Evolutionary conservation across 2,888 invertebrate species (phyloP).

Genomic region (Ceriagrion tenellum): DNA sequence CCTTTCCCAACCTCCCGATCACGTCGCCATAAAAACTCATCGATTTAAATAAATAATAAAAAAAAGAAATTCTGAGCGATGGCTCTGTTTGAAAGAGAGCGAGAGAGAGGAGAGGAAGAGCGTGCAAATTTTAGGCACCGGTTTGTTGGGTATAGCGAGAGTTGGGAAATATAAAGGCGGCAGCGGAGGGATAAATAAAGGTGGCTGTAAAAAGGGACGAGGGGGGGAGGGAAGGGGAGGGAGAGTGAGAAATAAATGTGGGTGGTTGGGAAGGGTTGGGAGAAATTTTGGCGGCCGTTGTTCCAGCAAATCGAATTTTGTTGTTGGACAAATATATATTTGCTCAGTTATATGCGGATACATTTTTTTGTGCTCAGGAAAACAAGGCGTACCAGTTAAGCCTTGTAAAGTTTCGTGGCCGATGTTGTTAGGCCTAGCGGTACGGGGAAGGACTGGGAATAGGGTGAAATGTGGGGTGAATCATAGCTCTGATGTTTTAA

Average conservation of each 20-base stretch:
- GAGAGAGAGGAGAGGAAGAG: background rate
- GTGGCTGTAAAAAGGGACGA: background rate
- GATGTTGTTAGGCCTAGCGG: background rate
- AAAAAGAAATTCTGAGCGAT: slow-evolving; percentile 48
- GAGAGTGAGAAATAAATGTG: background rate
- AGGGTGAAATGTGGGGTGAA: background rate
- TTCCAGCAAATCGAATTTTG: background rate
- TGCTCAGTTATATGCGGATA: background rate
- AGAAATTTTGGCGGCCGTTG: background rate
- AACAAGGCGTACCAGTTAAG: background rate
- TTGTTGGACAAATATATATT: background rate
- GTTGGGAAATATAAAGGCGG: background rate
- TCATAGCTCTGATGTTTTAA: background rate
- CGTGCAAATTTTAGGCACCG: slow-evolving; percentile 21
- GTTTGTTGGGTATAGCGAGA: background rate
- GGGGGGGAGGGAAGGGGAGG: too few relatives aligned
- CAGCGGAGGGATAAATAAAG: background rate
- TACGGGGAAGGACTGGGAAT: background rate
- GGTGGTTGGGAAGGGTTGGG: background rate
- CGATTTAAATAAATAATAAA: slow-evolving; percentile 67
- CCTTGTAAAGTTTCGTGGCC: background rate
- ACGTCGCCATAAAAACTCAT: slow-evolving; percentile 55
- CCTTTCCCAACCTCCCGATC: slow-evolving; percentile 7
- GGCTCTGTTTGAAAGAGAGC: slow-evolving; percentile 38
- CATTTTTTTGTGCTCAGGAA: background rate